Base-by-base conservation (phyloP, 2,888 invertebrate genomes). In the Cylindroiulus punctatus region DNA sequence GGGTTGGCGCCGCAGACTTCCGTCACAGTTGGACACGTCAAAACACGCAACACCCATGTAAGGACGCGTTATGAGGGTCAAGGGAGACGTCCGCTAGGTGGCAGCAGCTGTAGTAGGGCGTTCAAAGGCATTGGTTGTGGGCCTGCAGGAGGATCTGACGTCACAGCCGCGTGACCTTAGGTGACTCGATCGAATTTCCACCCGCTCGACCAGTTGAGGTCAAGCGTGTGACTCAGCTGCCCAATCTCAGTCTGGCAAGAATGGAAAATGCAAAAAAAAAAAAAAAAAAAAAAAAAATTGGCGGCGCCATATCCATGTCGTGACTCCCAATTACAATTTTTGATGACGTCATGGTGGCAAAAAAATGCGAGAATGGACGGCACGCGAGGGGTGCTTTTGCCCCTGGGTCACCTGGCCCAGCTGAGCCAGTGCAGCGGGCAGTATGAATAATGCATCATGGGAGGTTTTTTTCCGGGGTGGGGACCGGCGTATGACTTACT, bases 241-340 rank as follows among this genome's bases (percentile, higher is more conserved):
- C n/a, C 52, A 44, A 52, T 14, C n/a, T n/a, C 52, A 52, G 52
- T n/a, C 52, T n/a, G n/a, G n/a, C n/a, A n/a, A n/a, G n/a, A n/a
- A n/a, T n/a, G n/a, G n/a, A 44, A 2, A 12, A 8, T 44, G 10
- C 8, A 52, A 52, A 1, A 8, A 14, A n/a, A n/a, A 14, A 52
- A 52, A 52, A 52, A 52, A 52, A 52, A 1, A 8, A 14, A n/a
- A n/a, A 14, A 52, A 52, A 52, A 52, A 52, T n/a, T n/a, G n/a
- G 52, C n/a, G n/a, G 52, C 52, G 52, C 52, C 52, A 52, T 52
- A 52, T 52, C 52, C 52, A 52, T 52, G 52, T 52, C 52, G 52
- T 52, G 52, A 52, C 52, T 52, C n/a, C n/a, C 52, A 52, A 52
- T 52, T 52, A 52, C 52, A 8, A 52, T 52, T 52, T 52, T 3